These are phyloP conservation scores for Siphlonurus alternatus DNA, from an alignment of 2,888 invertebrate genomes.

Conservation along the genomic window DNA sequence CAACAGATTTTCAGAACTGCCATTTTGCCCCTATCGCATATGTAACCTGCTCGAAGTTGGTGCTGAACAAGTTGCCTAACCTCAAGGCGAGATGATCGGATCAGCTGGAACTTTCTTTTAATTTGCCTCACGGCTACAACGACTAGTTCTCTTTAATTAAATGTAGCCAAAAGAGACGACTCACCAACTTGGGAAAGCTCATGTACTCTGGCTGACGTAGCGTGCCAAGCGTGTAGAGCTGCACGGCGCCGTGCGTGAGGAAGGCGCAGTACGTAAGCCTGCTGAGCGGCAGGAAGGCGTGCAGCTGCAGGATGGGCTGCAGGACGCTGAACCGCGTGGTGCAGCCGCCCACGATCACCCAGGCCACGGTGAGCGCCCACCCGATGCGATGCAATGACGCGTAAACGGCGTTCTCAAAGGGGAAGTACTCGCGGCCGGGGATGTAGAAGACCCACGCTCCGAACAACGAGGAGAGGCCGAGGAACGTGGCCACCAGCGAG, in stretches of 20 bases:
- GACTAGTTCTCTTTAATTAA: too few relatives aligned
- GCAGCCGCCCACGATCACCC: constrained; percentile 13
- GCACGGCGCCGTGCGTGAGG: constrained; percentile 51
- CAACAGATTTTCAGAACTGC: too few relatives aligned
- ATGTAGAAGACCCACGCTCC: constrained; percentile 13
- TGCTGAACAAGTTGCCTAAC: too few relatives aligned
- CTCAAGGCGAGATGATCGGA: too few relatives aligned
- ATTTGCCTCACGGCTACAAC: too few relatives aligned
- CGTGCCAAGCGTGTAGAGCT: constrained; percentile 43
- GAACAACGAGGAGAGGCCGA: constrained; percentile 7
- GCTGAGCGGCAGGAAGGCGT: constrained; percentile 33
- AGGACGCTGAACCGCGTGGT: constrained; percentile 13
- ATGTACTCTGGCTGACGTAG: constrained; percentile 24
- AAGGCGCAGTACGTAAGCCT: constrained; percentile 56
- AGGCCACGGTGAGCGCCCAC: constrained; percentile 14
- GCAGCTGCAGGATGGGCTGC: constrained; percentile 7
- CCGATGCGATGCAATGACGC: constrained; percentile 14
- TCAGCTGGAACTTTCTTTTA: too few relatives aligned
- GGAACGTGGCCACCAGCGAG: constrained; percentile 4
- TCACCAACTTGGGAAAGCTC: constrained; percentile 13
- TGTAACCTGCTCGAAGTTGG: too few relatives aligned
- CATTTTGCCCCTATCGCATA: too few relatives aligned
- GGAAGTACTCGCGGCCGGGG: constrained; percentile 13
- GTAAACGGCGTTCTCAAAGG: constrained; percentile 14
- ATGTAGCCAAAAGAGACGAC: too few relatives aligned